phyloP scores from a whole-genome alignment of 2,113 vertebrate genomes.

The Sturnus vulgaris region DNA sequence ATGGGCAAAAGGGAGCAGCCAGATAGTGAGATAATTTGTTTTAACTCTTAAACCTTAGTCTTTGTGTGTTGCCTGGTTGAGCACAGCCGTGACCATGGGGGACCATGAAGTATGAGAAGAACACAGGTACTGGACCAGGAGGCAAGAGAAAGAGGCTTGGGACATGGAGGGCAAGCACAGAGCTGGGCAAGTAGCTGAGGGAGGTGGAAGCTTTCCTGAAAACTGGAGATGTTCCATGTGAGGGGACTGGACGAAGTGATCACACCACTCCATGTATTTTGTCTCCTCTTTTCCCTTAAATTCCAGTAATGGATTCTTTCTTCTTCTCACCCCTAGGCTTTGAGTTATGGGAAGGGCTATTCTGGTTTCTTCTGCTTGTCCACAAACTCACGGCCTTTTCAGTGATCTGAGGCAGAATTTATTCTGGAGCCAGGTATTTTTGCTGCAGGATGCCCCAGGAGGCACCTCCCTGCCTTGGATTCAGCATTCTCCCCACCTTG shows the following conservation, averaged over 20 bases:
- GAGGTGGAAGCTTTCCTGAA: not conserved
- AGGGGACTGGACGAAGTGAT: not conserved
- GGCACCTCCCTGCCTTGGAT: not conserved
- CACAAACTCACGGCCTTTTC: not conserved
- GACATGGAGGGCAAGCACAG: not conserved
- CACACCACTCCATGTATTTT: not conserved
- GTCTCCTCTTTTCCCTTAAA: not conserved
- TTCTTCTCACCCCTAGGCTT: not conserved
- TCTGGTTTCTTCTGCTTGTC: not conserved
- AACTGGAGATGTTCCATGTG: rapidly evolving
- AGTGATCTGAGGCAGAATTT: not conserved
- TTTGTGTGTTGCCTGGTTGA: not conserved
- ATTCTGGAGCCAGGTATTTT: not conserved
- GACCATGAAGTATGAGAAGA: not conserved
- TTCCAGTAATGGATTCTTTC: not conserved
- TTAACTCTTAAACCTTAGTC: not conserved
- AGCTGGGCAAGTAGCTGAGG: not conserved
- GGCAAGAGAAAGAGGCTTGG: not conserved
- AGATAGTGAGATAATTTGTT: not conserved
- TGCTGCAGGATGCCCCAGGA: not conserved
- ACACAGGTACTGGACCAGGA: not conserved
- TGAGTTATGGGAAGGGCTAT: not conserved
- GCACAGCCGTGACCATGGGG: not conserved
- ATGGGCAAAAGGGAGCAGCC: not conserved
- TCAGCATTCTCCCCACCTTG: not conserved